Conservation (phyloP, 2,888 invertebrate species). For the Neoscelio sp. region DNA sequence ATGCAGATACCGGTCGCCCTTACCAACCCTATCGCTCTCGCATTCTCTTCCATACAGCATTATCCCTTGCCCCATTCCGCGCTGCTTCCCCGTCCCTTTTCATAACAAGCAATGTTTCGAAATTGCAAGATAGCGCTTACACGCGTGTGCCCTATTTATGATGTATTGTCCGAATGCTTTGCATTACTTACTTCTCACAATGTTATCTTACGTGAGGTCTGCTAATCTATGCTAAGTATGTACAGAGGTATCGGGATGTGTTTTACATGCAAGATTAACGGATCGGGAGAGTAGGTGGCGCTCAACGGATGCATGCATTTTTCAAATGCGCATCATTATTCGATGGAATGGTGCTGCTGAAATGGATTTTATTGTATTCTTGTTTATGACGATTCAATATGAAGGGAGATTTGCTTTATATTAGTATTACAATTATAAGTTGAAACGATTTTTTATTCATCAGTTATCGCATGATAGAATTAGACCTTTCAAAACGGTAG, state of each 20-base stretch:
- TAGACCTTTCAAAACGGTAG: too few relatives aligned
- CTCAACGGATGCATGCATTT: slow-evolving; percentile 44
- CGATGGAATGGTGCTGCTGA: too few relatives aligned
- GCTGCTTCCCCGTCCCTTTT: slow-evolving; percentile 38
- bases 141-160: slow-evolving; percentile 54
- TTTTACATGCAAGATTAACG: slow-evolving; percentile 59
- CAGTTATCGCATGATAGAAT: too few relatives aligned
- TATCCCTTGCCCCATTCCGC: background rate
- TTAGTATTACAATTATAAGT: too few relatives aligned
- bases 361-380: too few relatives aligned
- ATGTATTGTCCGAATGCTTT: slow-evolving; percentile 53
- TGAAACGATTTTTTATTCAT: too few relatives aligned
- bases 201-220: slow-evolving; percentile 56
- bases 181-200: slow-evolving; percentile 61
- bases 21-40: slow-evolving; percentile 54
- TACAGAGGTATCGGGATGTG: slow-evolving; percentile 45
- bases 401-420: background rate
- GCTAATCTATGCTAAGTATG: slow-evolving; percentile 59
- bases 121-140: slow-evolving; percentile 65
- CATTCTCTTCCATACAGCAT: slow-evolving; percentile 48
- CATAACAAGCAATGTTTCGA: slow-evolving; percentile 56
- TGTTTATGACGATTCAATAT: too few relatives aligned
- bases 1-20: slow-evolving; percentile 74
- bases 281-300: slow-evolving; percentile 1
- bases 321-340: slow-evolving; percentile 32